Evolutionary conservation across 2,113 vertebrate genomes (phyloP), one percentile per base, ranked within the genome.

Genomic region (Oryzias melastigma): DNA sequence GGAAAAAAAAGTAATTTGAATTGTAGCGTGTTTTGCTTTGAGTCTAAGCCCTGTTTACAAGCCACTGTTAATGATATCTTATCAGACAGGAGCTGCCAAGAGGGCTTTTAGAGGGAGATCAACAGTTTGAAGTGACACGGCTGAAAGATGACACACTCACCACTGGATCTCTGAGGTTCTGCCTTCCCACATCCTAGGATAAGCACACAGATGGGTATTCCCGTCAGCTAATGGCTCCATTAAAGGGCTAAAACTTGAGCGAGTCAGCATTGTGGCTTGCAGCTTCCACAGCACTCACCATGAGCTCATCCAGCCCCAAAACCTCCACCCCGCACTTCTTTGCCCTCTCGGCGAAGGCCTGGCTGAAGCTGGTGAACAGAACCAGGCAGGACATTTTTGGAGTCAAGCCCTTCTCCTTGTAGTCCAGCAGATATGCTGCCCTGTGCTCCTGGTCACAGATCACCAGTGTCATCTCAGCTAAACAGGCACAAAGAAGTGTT

Each of bases 391-490:
- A 87, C 17, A 93, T 81, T 25, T 46, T 75, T 2, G 88, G 90
- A 1, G 79, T 90, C 69, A 68, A 47, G 17, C 87, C 87, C 1
- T 73, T 84, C 88, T 92, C 91, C 73, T 92, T 92, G 80, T 90
- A 90, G 65, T 80, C 75, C 18, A 93, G 18, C 61, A 93, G 71
- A 52, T 86, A 65, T 5, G 62, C 62, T 0, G 90, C 91, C 72
- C 91, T 92, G 76, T 93, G 90, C 71, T 90, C 88, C 12, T 83
- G 84, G 81, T 93, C 91, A 57, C 91, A 92, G 71, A 93, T 81
- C 78, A 92, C 91, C 81, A 92, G 60, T 24, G 90, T 83, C 77
- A 92, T 91, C 81, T 92, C 90, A 4, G 89, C 91, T 93, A 16
- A 40, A 47, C 16, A 43, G 1, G 62, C 55, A 59, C 42, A 56